These are phyloP conservation scores for Thymelicus acteon DNA, from an alignment of 2,888 invertebrate genomes.

Conservation along the genomic window DNA sequence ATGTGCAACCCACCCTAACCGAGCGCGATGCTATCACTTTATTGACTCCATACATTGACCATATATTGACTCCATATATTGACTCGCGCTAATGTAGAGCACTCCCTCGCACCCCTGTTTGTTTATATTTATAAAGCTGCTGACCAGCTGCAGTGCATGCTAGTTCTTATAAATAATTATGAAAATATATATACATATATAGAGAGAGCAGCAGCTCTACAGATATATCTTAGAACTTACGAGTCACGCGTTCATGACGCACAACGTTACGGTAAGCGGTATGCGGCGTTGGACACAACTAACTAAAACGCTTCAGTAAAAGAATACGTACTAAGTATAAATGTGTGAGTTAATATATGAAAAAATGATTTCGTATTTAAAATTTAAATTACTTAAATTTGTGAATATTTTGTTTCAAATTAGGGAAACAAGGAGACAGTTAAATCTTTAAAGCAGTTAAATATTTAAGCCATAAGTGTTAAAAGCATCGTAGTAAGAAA, in stretches of 20 bases:
- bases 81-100: slow-evolving; percentile 14
- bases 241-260: too few species aligned
- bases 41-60: slow-evolving; percentile 19
- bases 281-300: too few species aligned
- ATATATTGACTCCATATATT: slow-evolving; percentile 22
- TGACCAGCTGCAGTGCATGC: background rate
- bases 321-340: too few species aligned
- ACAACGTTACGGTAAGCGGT: too few species aligned
- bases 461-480: background rate
- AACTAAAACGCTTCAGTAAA: too few species aligned
- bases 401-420: background rate
- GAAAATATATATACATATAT: too few species aligned
- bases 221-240: too few species aligned
- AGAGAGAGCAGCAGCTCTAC: too few species aligned
- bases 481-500: background rate
- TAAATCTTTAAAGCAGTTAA: background rate
- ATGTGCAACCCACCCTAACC: background rate
- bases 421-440: background rate
- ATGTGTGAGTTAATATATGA: too few species aligned
- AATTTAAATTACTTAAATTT: too few species aligned
- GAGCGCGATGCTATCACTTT: slow-evolving; percentile 18
- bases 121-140: slow-evolving; percentile 2
- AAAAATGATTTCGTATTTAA: too few species aligned
- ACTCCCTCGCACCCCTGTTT: slow-evolving; percentile 9
- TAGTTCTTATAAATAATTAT: too few species aligned